A percentile compares a stretch with the other conserved stretches of the same genome.
phyloP scores from a whole-genome alignment of 2,888 invertebrate species.

The Laothoe populi region DNA sequence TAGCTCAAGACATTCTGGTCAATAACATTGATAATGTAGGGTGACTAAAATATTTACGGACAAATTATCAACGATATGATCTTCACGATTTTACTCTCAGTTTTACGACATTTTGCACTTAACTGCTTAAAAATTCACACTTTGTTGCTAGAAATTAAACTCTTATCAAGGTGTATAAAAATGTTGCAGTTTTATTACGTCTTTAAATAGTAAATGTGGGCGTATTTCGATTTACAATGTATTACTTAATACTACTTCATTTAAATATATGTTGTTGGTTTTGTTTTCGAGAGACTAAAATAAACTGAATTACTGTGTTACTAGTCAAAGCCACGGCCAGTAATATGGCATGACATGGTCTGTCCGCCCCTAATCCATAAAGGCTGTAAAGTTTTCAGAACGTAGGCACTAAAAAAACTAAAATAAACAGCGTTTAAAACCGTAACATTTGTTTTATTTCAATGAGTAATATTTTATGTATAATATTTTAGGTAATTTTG shows the following conservation, averaged over 20 bases:
- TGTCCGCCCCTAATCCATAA: too few species aligned
- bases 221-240: neutral
- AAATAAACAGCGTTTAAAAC: too few species aligned
- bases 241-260: constrained; percentile 1
- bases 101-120: constrained; percentile 39
- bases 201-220: constrained; percentile 4
- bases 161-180: constrained; percentile 29
- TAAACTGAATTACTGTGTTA: too few species aligned
- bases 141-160: constrained; percentile 8
- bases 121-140: constrained; percentile 17
- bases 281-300: neutral
- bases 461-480: too few species aligned
- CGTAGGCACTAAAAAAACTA: too few species aligned
- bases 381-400: too few species aligned
- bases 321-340: too few species aligned
- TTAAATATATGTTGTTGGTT: neutral
- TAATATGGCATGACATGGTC: too few species aligned
- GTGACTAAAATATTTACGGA: constrained; percentile 48
- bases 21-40: constrained; percentile 39
- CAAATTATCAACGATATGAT: constrained; percentile 33
- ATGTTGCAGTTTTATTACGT: constrained; percentile 12
- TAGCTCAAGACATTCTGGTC: constrained; percentile 43
- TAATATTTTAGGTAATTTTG: too few species aligned
- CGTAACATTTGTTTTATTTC: too few species aligned
- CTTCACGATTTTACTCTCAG: constrained; percentile 37